Evolutionary conservation across 1,140 invertebrate genomes (phyloP), one percentile per base, ranked within the genome.

Genomic region (Calephelis virginiensis): DNA sequence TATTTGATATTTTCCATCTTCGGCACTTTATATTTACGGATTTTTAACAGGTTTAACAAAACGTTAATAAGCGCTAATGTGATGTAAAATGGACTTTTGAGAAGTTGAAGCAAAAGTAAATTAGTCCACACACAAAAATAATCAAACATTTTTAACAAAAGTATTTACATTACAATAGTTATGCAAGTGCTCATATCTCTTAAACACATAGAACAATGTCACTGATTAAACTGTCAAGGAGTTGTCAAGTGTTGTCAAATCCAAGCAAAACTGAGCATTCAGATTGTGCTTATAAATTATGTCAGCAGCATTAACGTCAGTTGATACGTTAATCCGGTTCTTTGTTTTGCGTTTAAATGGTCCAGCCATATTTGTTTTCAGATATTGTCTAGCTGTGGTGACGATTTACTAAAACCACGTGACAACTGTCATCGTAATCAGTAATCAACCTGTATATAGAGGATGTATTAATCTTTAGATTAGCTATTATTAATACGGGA

Each of bases 301-400:
- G 73, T 79, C 77, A 78, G 69, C 69, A 74, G 78, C 74, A 81
- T 85, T 85, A 90, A 71, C 76, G 69, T 74, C 65, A 71, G 70
- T 78, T 89, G 88, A 90, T 88, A 82, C 83, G 78, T 86, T 89
- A 90, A 90, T 89, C 85, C 80, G 80, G 71, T 73, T 88, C 85
- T 87, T 85, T 89, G 83, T 89, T 87, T 87, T 84, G 77, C 86
- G 86, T 85, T 88, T 89, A 88, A 88, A 90, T 89, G 88, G 84
- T 89, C 80, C 80, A 77, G 78, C 78, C 82, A 89, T 89, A 89
- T 90, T 90, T 90, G 81, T 64, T 89, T 82, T 86, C 76, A 90
- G 88, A 90, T 90, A 89, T 86, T 81, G 85, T 86, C 78, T 80
- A 73, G 73, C 82, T 82, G 72, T 75, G 72, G 68, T 75, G 76